phyloP scores from a whole-genome alignment of 2,113 vertebrate genomes.

The Rhadina sibilatrix region DNA sequence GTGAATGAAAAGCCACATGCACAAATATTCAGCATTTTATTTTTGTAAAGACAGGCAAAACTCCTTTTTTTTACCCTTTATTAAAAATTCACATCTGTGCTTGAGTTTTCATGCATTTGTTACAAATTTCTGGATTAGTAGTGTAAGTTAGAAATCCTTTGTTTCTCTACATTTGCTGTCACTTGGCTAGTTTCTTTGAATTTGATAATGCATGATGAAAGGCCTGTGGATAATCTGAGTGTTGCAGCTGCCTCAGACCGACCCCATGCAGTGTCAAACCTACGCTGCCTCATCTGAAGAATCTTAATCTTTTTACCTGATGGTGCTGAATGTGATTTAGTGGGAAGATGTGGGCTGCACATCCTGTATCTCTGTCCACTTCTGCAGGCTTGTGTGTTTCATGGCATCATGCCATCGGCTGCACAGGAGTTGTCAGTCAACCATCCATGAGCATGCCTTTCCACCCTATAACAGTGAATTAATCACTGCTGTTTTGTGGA shows the following conservation, averaged over 20 bases:
- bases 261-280: not conserved
- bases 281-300: not conserved
- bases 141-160: not conserved
- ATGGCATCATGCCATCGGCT: not conserved
- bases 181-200: not conserved
- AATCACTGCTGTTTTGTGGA: too few relatives aligned
- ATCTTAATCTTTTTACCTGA: not conserved
- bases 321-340: fast-evolving
- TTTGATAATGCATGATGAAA: not conserved
- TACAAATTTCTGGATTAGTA: not conserved
- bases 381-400: not conserved
- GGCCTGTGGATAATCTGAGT: not conserved
- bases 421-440: not conserved
- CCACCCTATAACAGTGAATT: too few relatives aligned
- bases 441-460: not conserved
- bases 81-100: not conserved
- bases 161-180: not conserved
- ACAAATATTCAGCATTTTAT: not conserved
- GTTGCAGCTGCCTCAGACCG: not conserved
- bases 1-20: not conserved
- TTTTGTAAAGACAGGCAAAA: not conserved
- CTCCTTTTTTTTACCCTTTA: not conserved
- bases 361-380: not conserved
- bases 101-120: not conserved
- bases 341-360: not conserved